Conservation (phyloP, 2,113 vertebrate species). For the Leptosomus discolor region DNA sequence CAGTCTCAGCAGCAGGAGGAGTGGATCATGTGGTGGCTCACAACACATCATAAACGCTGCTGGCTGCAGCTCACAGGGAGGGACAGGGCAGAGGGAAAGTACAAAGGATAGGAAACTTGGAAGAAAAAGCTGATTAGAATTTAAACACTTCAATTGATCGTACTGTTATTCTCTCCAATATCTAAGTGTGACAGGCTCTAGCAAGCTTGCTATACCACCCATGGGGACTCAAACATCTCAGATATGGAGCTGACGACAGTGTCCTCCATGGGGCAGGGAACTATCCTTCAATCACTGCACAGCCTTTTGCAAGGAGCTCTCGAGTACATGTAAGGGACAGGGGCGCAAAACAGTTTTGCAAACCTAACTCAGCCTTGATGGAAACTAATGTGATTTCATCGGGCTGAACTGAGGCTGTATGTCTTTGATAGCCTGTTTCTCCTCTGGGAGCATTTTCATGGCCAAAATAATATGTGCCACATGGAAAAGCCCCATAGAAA, state of each 20-base stretch:
- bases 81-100: background rate
- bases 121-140: background rate
- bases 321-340: background rate
- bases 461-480: constrained; percentile 22
- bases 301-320: background rate
- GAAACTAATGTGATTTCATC: background rate
- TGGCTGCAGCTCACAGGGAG: background rate
- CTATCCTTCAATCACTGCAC: background rate
- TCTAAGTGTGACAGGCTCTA: background rate
- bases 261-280: background rate
- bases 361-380: background rate
- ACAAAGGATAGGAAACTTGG: background rate
- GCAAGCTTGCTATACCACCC: background rate
- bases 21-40: background rate
- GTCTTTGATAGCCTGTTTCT: background rate
- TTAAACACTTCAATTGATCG: background rate
- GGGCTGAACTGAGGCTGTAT: background rate
- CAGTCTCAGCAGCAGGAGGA: background rate
- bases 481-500: constrained; percentile 29
- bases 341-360: background rate
- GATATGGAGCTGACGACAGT: background rate
- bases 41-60: background rate
- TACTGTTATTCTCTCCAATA: background rate
- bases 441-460: constrained; percentile 29
- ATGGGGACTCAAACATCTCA: background rate